Evolutionary conservation across 2,113 vertebrate genomes (phyloP).

Genomic region (Grantiella picta): DNA sequence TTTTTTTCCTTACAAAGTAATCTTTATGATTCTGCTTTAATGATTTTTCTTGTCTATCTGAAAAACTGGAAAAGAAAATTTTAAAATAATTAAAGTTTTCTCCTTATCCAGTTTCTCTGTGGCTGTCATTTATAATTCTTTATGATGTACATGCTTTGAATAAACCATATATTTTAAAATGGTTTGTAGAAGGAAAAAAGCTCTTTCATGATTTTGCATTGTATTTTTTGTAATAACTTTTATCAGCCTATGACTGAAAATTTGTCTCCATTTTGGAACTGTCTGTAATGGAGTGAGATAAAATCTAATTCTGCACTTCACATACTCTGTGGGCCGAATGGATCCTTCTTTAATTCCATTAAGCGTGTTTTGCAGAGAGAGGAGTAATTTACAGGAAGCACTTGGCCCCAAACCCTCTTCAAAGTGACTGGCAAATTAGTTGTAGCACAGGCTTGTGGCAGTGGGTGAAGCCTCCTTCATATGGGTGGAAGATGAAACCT

Average conservation of each 20-base stretch:
- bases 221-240: background rate
- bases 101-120: background rate
- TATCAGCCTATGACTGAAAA: background rate
- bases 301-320: background rate
- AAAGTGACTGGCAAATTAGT: background rate
- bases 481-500: background rate
- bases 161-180: background rate
- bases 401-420: background rate
- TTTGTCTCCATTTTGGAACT: background rate
- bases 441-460: fast-evolving
- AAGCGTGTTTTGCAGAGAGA: background rate
- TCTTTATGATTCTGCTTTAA: background rate
- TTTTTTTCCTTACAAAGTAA: background rate
- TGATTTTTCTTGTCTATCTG: background rate
- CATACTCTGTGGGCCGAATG: background rate
- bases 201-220: background rate
- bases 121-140: background rate
- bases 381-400: background rate
- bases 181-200: background rate
- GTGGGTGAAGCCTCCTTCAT: background rate
- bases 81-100: slow-evolving; percentile 3
- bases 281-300: background rate
- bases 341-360: slow-evolving; percentile 1
- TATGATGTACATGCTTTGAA: background rate
- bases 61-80: background rate